These are phyloP conservation scores for Enteromius viviparus DNA, from an alignment of 2,797 vertebrate species.

Conservation along the genomic window DNA sequence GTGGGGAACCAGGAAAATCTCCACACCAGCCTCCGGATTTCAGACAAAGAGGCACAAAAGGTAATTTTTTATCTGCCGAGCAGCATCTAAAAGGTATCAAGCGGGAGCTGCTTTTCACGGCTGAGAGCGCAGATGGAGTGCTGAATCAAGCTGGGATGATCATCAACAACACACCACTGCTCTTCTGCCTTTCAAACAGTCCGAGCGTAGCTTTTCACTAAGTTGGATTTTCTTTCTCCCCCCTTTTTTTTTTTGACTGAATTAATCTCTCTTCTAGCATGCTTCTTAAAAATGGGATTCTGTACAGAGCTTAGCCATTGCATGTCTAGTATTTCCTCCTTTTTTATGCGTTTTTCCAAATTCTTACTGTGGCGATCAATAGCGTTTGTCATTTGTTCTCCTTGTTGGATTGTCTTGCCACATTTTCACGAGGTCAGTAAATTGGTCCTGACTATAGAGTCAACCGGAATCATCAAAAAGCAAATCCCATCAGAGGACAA, in stretches of 20 bases:
- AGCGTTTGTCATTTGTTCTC: constrained; percentile 57
- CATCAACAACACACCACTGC: constrained; percentile 60
- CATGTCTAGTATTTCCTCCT: constrained; percentile 52
- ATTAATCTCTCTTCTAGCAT: constrained; percentile 25
- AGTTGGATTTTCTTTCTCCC: constrained; percentile 42
- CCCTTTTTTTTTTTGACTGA: constrained; percentile 20
- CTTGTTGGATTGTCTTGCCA: constrained; percentile 51
- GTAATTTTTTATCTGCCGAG: constrained; percentile 45
- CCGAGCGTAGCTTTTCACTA: constrained; percentile 52
- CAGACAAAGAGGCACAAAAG: constrained; percentile 47
- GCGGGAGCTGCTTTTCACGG: constrained; percentile 44
- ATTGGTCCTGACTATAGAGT: constrained; percentile 49
- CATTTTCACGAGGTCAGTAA: constrained; percentile 50
- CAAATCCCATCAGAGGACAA: constrained; percentile 41
- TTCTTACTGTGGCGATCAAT: constrained; percentile 58
- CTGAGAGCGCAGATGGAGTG: constrained; percentile 47
- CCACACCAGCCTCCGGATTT: constrained; percentile 50
- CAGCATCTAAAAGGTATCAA: constrained; percentile 50
- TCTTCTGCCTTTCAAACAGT: constrained; percentile 58
- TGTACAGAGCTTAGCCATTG: constrained; percentile 50
- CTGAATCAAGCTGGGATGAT: constrained; percentile 55
- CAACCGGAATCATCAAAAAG: constrained; percentile 56
- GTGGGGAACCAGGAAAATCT: constrained; percentile 40
- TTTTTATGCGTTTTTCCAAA: constrained; percentile 46
- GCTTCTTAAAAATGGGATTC: constrained; percentile 52